Evolutionary conservation across 2,113 vertebrate genomes (phyloP), one percentile per base, ranked within the genome.

Genomic region (Pseudorhombus dupliciocellatus): DNA sequence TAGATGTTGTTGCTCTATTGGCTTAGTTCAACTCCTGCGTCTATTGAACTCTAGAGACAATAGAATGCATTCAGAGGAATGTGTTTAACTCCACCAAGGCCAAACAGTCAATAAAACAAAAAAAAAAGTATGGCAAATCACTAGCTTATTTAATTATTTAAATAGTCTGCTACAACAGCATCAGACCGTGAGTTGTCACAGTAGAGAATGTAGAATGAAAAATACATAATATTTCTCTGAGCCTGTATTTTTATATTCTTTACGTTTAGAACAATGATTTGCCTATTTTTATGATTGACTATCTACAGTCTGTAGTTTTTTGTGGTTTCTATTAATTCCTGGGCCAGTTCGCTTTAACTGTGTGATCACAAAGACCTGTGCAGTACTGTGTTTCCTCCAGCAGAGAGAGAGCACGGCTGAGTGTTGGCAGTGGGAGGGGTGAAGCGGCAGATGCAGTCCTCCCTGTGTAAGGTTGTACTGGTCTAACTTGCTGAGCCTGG

Each of bases 401-500:
- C 72, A 91, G 84, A 64, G 85, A 63, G 85, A 80, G 71, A 8
- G 24, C 26, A 20, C 4, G 67, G 65, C 9, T 53, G 37, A 4
- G n/a, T 24, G 3, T 24, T 22, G 8, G 9, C 46, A 61, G 65
- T 58, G 22, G 20, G 79, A 65, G 81, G 73, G 26, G 20, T n/a
- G 16, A 67, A 66, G 61, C 69, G 2, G 18, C 63, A 24, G 31
- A 9, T 7, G 12, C 62, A 34, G 61, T 20, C 16, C 15, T 61
- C 22, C 57, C 37, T 20, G 30, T 14, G 1, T 5, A 2, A 44
- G 48, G 26, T 60, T 52, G 26, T 60, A 51, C 79, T 34, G 81
- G 87, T 89, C 34, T 53, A 66, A 85, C 81, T 72, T 1, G 82
- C 65, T 66, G 48, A 63, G 72, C 69, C 56, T 81, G 77, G 77